A percentile compares a stretch with the other conserved stretches of the same genome.
Evolutionary conservation across 2,888 invertebrate genomes (phyloP).

Genomic region (Amblyteles armatorius): DNA sequence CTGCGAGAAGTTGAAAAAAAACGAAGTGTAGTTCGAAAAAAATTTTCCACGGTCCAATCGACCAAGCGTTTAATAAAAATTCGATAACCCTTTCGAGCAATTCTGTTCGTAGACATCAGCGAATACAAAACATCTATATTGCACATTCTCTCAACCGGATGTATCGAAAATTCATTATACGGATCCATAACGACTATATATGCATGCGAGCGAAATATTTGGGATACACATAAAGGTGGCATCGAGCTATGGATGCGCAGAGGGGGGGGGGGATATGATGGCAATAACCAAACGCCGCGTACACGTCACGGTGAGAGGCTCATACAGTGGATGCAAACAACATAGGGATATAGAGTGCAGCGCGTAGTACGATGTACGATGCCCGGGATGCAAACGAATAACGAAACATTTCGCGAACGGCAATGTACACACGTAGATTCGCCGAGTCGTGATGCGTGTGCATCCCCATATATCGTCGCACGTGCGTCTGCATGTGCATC

Average conservation of each 20-base stretch:
- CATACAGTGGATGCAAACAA: conserved; percentile 11
- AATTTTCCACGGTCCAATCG: neutral
- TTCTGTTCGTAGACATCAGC: neutral
- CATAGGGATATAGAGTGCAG: neutral
- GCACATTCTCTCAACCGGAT: neutral
- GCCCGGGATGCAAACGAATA: conserved; percentile 10
- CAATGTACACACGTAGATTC: conserved; percentile 9
- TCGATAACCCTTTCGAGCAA: neutral
- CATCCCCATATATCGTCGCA: neutral
- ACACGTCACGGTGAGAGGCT: neutral
- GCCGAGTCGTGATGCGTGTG: neutral
- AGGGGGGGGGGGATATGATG: neutral
- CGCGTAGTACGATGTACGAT: conserved; percentile 5
- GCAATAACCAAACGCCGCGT: neutral
- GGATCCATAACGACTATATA: conserved; percentile 8
- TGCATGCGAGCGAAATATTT: conserved; percentile 27
- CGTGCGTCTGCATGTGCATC: conserved; percentile 25
- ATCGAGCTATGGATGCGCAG: conserved; percentile 4
- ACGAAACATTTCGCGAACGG: conserved; percentile 17
- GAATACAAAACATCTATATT: neutral
- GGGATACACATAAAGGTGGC: conserved; percentile 8
- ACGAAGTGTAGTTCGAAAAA: neutral
- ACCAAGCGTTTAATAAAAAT: neutral
- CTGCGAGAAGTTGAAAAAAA: neutral
- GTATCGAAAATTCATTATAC: conserved; percentile 34